Evolutionary conservation across 2,797 vertebrate species (phyloP), one percentile per base, ranked within the genome.

Genomic region (Scarus forsteni): DNA sequence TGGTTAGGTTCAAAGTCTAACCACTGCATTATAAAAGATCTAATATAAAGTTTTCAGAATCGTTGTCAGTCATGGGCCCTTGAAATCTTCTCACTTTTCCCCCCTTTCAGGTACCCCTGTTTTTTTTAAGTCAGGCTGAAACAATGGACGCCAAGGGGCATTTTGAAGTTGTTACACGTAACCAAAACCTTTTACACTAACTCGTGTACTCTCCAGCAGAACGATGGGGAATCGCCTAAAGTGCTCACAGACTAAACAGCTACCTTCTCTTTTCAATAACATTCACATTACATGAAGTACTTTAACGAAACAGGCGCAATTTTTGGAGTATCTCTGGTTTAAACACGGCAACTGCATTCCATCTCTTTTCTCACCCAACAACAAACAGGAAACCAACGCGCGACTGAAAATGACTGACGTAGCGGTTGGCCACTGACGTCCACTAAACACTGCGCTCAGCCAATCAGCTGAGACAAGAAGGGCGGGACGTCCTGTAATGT

Each of bases 401-500:
- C 70, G 44, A 60, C 48, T 34, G 83, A 85, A 82, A 43, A 8
- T 44, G 75, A 93, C 12, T 19, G 90, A 80, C 89, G 38, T 3
- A 1, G 3, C 0, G 3, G 0, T 70, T 45, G 86, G 50, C 91
- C 94, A 96, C 73, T 87, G 11, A 46, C 9, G 1, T 7, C 1
- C 1, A 8, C 6, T 53, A 12, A 15, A 7, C 13, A 27, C 10
- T 19, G 5, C 0, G 4, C 39, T 39, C 27, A 73, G 54, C 97
- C 94, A 98, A 96, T 97, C 60, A 73, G 1, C 0, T 46, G 51
- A 88, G 74, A 93, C 90, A 94, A 94, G 90, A 93, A 94, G 81
- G 97, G 96, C 94, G 96, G 96, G 92, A 95, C 92, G 94, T 97
- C 97, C 96, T 94, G 93, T 92, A 93, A 92, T 93, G 93, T 93